phyloP scores from a whole-genome alignment of 2,797 vertebrate genomes.

The Centropyge bicolor region DNA sequence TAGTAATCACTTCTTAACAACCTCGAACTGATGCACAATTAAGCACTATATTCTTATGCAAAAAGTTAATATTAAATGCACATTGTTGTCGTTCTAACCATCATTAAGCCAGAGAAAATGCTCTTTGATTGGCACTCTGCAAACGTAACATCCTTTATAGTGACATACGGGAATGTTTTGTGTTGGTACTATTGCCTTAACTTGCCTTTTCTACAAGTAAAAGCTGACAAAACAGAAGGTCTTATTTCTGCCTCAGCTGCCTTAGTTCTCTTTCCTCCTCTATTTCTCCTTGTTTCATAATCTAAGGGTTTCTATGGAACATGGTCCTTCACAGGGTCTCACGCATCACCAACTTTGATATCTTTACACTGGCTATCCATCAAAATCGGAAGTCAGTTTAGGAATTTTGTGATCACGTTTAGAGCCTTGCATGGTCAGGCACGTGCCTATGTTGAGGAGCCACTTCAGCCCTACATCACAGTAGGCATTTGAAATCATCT shows the following conservation, averaged over 20 bases:
- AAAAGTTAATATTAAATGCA: background rate
- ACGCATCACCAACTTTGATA: too few species aligned
- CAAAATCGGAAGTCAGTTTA: background rate
- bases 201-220: background rate
- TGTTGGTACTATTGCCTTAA: background rate
- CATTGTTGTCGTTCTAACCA: too few species aligned
- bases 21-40: background rate
- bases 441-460: background rate
- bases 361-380: too few species aligned
- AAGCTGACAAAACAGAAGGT: background rate
- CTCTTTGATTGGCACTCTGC: background rate
- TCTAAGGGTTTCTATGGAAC: too few species aligned
- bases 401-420: background rate
- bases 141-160: background rate
- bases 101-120: background rate
- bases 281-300: too few species aligned
- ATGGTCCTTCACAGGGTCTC: too few species aligned
- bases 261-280: background rate
- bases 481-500: too few species aligned
- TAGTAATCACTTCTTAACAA: background rate
- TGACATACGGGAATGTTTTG: background rate
- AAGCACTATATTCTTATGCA: background rate
- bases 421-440: background rate
- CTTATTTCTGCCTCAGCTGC: background rate
- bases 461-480: too few species aligned